Evolutionary conservation across 2,797 vertebrate genomes (phyloP).

Genomic region (Molossus molossus): DNA sequence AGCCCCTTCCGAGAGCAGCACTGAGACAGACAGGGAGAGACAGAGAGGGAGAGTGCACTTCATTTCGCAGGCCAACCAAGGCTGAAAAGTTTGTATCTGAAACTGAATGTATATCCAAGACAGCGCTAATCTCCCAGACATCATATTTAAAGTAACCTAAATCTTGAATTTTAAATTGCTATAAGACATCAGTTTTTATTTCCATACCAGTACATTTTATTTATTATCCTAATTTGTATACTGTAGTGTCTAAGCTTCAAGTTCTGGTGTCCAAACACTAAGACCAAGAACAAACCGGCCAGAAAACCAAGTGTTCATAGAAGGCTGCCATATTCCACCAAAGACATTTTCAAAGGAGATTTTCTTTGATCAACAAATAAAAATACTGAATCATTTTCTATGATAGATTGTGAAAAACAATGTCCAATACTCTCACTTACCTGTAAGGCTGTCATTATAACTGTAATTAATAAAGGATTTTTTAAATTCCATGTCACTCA

Average conservation of each 20-base stretch:
- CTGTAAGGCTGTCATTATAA: not conserved
- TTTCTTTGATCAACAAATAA: constrained; percentile 28
- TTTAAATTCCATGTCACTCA: constrained; percentile 20
- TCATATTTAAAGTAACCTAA: not conserved
- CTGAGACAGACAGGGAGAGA: not conserved
- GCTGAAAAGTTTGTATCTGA: not conserved
- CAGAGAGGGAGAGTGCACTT: not conserved
- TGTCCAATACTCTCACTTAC: not conserved
- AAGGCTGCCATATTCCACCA: not conserved
- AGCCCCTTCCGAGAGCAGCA: not conserved
- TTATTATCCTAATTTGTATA: not conserved
- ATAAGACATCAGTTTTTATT: not conserved
- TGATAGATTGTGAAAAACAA: not conserved
- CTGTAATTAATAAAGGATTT: not conserved
- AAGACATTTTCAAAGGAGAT: constrained; percentile 9
- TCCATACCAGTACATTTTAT: not conserved
- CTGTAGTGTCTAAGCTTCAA: not conserved
- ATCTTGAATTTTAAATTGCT: not conserved
- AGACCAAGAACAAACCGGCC: not conserved
- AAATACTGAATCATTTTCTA: not conserved
- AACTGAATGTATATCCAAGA: not conserved
- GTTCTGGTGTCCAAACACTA: not conserved
- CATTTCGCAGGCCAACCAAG: not conserved
- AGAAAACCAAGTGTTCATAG: not conserved
- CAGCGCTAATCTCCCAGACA: not conserved